phyloP scores from a whole-genome alignment of 2,888 invertebrate genomes.

The Disparrhopalites patrizii region DNA sequence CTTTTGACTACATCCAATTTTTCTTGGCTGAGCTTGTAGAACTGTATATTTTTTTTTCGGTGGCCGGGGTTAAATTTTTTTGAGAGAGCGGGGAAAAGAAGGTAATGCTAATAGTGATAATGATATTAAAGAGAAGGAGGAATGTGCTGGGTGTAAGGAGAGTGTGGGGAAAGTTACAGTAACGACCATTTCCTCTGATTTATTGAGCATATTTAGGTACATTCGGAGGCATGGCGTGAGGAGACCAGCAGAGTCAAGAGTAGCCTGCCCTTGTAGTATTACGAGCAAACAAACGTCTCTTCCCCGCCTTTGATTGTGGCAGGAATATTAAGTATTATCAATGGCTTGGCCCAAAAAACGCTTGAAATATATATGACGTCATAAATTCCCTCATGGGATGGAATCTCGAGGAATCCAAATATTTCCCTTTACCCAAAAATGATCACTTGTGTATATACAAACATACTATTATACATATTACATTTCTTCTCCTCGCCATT shows the following conservation, averaged over 20 bases:
- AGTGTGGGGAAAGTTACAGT: background rate
- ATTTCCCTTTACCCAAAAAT: too few species aligned
- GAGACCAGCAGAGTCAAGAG: background rate
- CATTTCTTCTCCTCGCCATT: too few species aligned
- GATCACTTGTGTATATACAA: too few species aligned
- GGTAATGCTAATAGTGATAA: background rate
- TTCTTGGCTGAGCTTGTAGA: too few species aligned
- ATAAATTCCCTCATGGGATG: background rate
- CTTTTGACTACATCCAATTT: too few species aligned
- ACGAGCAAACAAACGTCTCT: background rate
- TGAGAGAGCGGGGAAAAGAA: background rate
- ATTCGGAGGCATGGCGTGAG: constrained; percentile 1
- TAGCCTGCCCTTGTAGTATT: background rate
- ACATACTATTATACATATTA: too few species aligned
- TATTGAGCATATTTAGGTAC: background rate
- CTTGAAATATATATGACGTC: constrained; percentile 5
- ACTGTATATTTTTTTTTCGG: too few species aligned
- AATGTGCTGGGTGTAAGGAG: background rate
- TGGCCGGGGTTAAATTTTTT: too few species aligned
- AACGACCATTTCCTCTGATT: constrained; percentile 1
- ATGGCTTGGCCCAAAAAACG: background rate
- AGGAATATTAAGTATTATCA: constrained; percentile 1
- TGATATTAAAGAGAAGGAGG: too few species aligned
- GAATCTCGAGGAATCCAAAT: background rate
- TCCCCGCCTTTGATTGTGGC: constrained; percentile 2